These are phyloP conservation scores for Eonycteris spelaea DNA, from an alignment of 2,113 vertebrate species.

Conservation along the genomic window DNA sequence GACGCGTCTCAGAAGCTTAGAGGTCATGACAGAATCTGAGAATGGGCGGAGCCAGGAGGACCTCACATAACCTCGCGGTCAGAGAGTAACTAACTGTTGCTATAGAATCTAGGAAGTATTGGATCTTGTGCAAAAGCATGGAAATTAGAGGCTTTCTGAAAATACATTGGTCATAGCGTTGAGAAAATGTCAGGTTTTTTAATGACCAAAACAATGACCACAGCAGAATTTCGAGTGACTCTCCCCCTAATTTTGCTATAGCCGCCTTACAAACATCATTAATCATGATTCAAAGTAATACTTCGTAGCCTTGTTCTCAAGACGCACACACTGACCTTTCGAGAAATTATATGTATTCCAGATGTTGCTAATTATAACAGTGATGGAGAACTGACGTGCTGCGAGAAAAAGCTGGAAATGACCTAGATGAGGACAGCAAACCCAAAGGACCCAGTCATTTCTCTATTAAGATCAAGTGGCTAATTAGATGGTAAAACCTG, in stretches of 20 bases:
- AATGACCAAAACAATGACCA: not conserved
- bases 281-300: not conserved
- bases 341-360: constrained; percentile 29
- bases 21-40: not conserved
- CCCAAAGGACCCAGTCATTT: constrained; percentile 18
- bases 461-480: constrained; percentile 23
- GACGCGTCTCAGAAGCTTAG: not conserved
- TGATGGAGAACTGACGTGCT: not conserved
- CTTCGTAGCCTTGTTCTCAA: not conserved
- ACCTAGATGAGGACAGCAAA: constrained; percentile 22
- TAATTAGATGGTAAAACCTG: constrained; percentile 30
- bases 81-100: not conserved
- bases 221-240: not conserved
- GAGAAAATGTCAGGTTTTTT: constrained; percentile 10
- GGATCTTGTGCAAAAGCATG: not conserved
- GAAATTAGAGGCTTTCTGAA: not conserved
- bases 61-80: not conserved
- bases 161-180: not conserved
- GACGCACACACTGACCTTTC: not conserved
- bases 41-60: not conserved
- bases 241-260: not conserved
- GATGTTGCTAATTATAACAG: not conserved
- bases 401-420: constrained; percentile 43
- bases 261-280: not conserved
- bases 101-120: not conserved